Evolutionary conservation across 1,140 invertebrate genomes (phyloP), one percentile per base, ranked within the genome.

Genomic region (Meloidogyne chitwoodi): DNA sequence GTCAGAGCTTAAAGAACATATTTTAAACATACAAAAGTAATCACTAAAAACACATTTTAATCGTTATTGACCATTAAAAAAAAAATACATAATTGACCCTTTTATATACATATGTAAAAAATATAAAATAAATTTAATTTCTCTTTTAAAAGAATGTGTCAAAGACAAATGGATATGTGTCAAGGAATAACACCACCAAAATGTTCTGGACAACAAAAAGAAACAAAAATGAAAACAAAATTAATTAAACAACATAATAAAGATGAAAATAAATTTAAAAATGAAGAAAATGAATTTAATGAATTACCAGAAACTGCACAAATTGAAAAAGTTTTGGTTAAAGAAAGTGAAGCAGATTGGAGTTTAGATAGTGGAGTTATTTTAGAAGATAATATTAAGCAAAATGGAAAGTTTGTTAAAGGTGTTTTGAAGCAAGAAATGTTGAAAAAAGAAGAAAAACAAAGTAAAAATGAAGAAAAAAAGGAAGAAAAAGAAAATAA

Each of bases 141-240:
- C 11, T 22, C 27, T 68, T 27, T 16, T 48, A 87, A 87, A 62
- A 26, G 84, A 27, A 68, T 86, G 64, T 86, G 85, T 66, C 85
- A 86, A 76, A 87, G 82, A 66, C 83, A 87, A 56, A 85, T 86
- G 84, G 83, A 82, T 22, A 84, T 87, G 80, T 87, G 85, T 70
- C 71, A 83, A 24, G 84, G 80, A 19, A 80, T 86, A 34, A 86
- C 85, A n/a, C 48, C 48, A 19, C 48, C 48, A 56, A 56, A 56
- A 56, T 56, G 48, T 56, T 56, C 48, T 56, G 48, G 48, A n/a
- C 48, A 56, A 56, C 48, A 56, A 22, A 56, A 56, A 56, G 48
- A 56, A 56, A 56, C 48, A 56, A 56, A 56, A 56, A 38, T 38
- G 34, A 56, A 56, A 22, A 8, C 48, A 6, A 56, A 56, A 56